Conservation (phyloP, 1,140 invertebrate species). For the Aphaenogaster ashmeadi region DNA sequence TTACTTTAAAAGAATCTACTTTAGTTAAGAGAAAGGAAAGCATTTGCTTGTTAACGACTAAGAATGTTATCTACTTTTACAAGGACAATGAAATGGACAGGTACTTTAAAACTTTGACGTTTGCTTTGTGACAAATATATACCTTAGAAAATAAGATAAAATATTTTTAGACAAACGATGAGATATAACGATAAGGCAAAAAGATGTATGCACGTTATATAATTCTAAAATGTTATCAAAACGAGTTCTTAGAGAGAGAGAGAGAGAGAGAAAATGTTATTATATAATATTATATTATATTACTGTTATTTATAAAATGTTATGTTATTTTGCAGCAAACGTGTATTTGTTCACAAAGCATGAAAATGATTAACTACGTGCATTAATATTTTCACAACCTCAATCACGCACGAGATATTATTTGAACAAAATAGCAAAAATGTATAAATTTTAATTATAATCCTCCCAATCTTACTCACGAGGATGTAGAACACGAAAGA, state of each 20-base stretch:
- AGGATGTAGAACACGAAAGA: not conserved
- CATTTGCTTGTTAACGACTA: constrained; percentile 34
- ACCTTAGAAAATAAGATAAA: constrained; percentile 18
- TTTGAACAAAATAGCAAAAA: not conserved
- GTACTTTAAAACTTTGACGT: constrained; percentile 43
- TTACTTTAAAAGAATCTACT: constrained; percentile 17
- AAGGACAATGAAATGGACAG: constrained; percentile 35
- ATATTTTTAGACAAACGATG: constrained; percentile 11
- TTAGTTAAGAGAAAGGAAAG: constrained; percentile 1
- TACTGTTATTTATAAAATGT: constrained; percentile 1
- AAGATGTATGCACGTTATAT: not conserved
- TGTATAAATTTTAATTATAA: constrained; percentile 11
- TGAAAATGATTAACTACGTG: constrained; percentile 24
- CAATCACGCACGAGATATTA: not conserved
- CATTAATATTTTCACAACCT: not conserved
- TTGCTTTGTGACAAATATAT: constrained; percentile 45
- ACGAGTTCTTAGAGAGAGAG: not conserved
- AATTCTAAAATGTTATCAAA: constrained; percentile 1
- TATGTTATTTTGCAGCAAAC: not conserved
- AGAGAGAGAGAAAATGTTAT: not conserved
- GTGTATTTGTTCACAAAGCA: constrained; percentile 38
- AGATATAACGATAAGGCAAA: not conserved
- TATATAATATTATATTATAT: not conserved
- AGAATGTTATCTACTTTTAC: constrained; percentile 12
- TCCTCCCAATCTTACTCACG: not conserved